phyloP scores from a whole-genome alignment of 1,140 invertebrate genomes.

The Hyposmocoma kahamanoa region DNA sequence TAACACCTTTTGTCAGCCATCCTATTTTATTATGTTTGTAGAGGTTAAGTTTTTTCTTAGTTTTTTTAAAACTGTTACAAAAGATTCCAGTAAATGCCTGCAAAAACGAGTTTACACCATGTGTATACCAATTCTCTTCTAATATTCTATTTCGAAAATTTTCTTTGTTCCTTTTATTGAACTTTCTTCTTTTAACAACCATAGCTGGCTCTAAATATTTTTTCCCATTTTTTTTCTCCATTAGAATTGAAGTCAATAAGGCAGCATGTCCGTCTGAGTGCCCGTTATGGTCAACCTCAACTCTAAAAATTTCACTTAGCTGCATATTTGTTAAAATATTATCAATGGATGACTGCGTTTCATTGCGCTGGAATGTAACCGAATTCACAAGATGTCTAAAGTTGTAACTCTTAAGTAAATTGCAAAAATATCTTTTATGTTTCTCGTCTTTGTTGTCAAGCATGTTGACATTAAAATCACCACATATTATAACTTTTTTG shows the following conservation, averaged over 20 bases:
- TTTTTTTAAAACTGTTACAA: conserved; percentile 3
- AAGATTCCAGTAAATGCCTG: conserved; percentile 2
- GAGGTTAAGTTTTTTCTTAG: not conserved
- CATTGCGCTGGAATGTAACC: not conserved
- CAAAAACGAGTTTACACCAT: not conserved
- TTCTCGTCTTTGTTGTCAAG: not conserved
- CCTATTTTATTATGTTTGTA: not conserved
- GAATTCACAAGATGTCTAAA: conserved; percentile 6
- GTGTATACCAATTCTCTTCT: not conserved
- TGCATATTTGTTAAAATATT: conserved; percentile 13
- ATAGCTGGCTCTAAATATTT: not conserved
- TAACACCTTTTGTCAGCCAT: conserved; percentile 13
- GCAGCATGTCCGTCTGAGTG: conserved; percentile 10
- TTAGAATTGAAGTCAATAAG: not conserved
- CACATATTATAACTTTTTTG: too few species aligned
- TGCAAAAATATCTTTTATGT: not conserved
- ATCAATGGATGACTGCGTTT: conserved; percentile 8
- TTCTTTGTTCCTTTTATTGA: not conserved
- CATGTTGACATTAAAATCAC: too few species aligned
- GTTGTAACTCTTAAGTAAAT: conserved; percentile 10
- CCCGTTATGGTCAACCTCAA: conserved; percentile 4
- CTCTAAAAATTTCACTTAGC: not conserved
- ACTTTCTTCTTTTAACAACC: not conserved
- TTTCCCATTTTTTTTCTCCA: not conserved
- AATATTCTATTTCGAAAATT: not conserved